These are phyloP conservation scores for Calameuta idolon DNA, from an alignment of 2,888 invertebrate genomes.

Conservation along the genomic window DNA sequence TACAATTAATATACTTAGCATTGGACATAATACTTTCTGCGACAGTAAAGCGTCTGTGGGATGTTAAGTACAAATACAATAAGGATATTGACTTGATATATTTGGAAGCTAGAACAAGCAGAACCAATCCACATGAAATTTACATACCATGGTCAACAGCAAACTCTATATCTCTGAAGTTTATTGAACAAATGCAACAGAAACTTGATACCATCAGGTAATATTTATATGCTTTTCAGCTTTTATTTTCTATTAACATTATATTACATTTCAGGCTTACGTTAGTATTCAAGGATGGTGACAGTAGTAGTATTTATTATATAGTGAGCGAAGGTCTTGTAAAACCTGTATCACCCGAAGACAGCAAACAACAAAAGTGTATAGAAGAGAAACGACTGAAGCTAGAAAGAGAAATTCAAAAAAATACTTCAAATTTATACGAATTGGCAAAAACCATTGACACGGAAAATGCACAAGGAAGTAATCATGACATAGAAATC, in stretches of 20 bases:
- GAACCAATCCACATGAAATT: slow-evolving; percentile 54
- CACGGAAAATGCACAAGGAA: slow-evolving; percentile 17
- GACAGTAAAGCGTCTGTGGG: slow-evolving; percentile 66
- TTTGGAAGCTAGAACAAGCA: slow-evolving; percentile 64
- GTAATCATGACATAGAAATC: background rate
- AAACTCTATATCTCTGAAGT: slow-evolving; percentile 60
- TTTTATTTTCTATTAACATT: slow-evolving; percentile 11
- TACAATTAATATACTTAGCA: slow-evolving; percentile 27
- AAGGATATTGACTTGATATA: slow-evolving; percentile 63
- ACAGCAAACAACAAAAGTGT: slow-evolving; percentile 45
- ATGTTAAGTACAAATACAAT: slow-evolving; percentile 67
- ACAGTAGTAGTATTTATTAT: slow-evolving; percentile 60
- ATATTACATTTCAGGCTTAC: slow-evolving; percentile 47
- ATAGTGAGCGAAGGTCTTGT: slow-evolving; percentile 51
- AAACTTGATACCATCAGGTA: slow-evolving; percentile 54
- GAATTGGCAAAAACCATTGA: slow-evolving; percentile 52
- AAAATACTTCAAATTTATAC: slow-evolving; percentile 57
- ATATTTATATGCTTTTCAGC: slow-evolving; percentile 14
- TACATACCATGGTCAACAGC: slow-evolving; percentile 67
- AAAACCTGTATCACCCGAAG: slow-evolving; percentile 54
- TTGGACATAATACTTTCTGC: background rate
- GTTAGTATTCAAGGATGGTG: slow-evolving; percentile 59
- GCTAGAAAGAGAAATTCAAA: slow-evolving; percentile 54
- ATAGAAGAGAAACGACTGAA: slow-evolving; percentile 48
- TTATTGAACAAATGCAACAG: slow-evolving; percentile 67